Evolutionary conservation across 2,888 invertebrate species (phyloP).

Genomic region (Tipula vernalis): DNA sequence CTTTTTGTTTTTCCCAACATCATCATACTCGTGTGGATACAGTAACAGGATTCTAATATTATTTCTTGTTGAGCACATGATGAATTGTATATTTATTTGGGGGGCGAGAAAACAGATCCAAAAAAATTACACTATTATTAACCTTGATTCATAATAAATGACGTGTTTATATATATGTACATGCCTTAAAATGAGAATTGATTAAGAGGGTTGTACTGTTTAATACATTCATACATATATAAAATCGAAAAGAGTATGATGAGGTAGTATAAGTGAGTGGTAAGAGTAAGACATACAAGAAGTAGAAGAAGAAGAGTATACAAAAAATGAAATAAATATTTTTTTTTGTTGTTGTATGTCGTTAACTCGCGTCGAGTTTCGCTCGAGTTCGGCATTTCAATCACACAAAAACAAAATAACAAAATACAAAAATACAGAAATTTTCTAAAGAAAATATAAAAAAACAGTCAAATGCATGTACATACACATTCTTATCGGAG

Average conservation of each 20-base stretch:
- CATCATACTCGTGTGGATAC: neutral
- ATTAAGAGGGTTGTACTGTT: neutral
- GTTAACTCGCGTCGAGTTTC: neutral
- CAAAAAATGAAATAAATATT: neutral
- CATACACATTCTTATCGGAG: neutral
- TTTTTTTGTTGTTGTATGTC: neutral
- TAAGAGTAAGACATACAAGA: neutral
- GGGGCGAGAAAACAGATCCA: conserved; percentile 25
- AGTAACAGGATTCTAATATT: neutral
- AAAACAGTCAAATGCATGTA: neutral
- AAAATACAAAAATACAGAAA: conserved; percentile 7
- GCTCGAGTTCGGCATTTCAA: conserved; percentile 8
- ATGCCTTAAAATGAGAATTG: neutral
- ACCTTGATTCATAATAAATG: neutral
- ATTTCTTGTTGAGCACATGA: conserved; percentile 17
- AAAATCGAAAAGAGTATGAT: neutral
- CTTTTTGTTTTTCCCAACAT: neutral
- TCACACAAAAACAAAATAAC: conserved; percentile 6
- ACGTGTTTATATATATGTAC: too few species aligned
- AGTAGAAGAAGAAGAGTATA: neutral
- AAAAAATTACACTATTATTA: neutral
- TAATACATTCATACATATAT: neutral
- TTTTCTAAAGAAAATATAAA: neutral
- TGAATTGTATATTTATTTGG: conserved; percentile 33
- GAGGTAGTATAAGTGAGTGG: neutral